phyloP scores from a whole-genome alignment of 2,797 vertebrate genomes.

The Betta splendens region DNA sequence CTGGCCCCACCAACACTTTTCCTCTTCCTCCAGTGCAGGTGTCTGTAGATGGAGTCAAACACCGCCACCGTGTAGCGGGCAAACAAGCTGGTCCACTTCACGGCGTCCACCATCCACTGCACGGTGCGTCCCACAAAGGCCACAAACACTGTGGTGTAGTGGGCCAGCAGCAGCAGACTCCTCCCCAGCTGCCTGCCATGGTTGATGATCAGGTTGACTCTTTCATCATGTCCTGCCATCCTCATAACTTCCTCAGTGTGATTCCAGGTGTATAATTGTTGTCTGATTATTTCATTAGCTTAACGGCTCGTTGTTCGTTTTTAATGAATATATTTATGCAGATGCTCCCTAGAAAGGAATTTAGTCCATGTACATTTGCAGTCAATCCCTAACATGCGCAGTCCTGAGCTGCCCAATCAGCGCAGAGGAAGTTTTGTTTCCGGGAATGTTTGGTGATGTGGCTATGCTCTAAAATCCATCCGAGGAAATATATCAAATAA shows the following conservation, averaged over 20 bases:
- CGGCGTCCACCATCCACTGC: conserved; percentile 70
- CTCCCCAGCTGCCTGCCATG: conserved; percentile 74
- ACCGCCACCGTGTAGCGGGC: conserved; percentile 60
- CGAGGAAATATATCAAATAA: conserved; percentile 72
- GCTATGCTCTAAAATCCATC: conserved; percentile 77
- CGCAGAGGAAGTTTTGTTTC: conserved; percentile 74
- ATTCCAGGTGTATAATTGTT: conserved; percentile 1
- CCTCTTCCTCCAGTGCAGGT: conserved; percentile 65
- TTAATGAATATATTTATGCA: conserved; percentile 10
- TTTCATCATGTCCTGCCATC: conserved; percentile 66
- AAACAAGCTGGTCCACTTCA: conserved; percentile 75
- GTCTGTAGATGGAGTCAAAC: conserved; percentile 75
- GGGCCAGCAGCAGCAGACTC: conserved; percentile 74
- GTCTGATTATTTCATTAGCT: not conserved
- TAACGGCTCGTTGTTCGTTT: conserved; percentile 39
- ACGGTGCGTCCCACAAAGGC: conserved; percentile 67
- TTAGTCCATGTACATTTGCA: conserved; percentile 22
- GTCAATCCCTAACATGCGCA: conserved; percentile 61
- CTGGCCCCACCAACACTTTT: conserved; percentile 19
- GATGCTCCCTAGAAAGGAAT: conserved; percentile 24
- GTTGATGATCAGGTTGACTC: conserved; percentile 73
- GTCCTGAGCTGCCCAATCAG: conserved; percentile 73
- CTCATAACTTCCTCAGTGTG: not conserved
- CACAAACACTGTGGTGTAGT: conserved; percentile 72
- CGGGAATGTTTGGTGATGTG: conserved; percentile 87